Evolutionary conservation across 2,888 invertebrate genomes (phyloP), one percentile per base, ranked within the genome.

Genomic region (Hypercompe scribonia): DNA sequence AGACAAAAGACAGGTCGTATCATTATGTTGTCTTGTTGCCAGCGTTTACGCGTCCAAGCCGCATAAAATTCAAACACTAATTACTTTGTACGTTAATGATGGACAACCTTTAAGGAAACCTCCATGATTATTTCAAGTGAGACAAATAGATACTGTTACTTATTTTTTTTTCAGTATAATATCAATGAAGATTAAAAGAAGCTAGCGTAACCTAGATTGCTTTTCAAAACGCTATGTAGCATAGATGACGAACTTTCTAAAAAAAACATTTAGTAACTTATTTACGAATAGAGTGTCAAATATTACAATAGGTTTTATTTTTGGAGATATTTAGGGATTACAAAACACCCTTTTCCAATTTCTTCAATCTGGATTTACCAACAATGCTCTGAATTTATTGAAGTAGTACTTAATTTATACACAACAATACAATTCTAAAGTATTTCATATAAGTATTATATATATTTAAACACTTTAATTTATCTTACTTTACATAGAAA

Each of bases 1-100:
- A 91, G 93, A 94, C 94, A 94, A 94, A 93, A 92, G 93, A 89
- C 90, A 90, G 90, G 87, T 90, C 89, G 90, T 93, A 94, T 95
- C 94, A 95, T 95, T 95, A 95, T 93, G 91, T 92, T 95, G 95
- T 95, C 95, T 95, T 94, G 95, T 95, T 95, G 94, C 92, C 90
- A 89, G 88, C 94, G 91, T 92, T 88, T 88, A 93, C 91, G 93
- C 94, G 92, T 93, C 93, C 87, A 86, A 87, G 86, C 88, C 90
- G 91, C 91, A 91, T 93, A 89, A 84, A 84, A 84, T 92, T 93
- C 91, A 91, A 93, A 91, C 88, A 90, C 88, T 88, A 94, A 95
- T 95, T 95, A 93, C 91, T 90, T 89, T 86, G 90, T 89, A 87
- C 90, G 90, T 90, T 92, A 91, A 92, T 92, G 87, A 87, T 84